These are phyloP conservation scores for Bombus superbus DNA, from an alignment of 1,140 invertebrate species.

Conservation along the genomic window DNA sequence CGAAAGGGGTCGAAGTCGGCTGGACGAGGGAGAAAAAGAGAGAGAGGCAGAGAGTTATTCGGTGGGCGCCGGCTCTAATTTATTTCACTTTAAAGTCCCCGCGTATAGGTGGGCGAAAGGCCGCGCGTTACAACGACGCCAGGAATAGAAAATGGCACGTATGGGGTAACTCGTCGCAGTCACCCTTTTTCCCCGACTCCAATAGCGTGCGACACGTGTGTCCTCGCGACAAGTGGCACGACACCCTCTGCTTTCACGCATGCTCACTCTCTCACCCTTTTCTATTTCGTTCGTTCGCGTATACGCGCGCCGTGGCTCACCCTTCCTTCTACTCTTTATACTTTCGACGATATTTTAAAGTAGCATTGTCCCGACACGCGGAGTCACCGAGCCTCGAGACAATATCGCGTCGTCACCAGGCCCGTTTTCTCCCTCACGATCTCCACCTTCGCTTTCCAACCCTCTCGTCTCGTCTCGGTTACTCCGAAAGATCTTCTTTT, in stretches of 20 bases:
- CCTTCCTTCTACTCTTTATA: constrained; percentile 71
- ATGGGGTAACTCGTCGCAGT: constrained; percentile 53
- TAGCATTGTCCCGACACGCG: constrained; percentile 74
- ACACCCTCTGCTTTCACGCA: constrained; percentile 65
- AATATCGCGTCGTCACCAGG: constrained; percentile 73
- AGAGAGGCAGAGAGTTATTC: constrained; percentile 53
- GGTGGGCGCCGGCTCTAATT: constrained; percentile 71
- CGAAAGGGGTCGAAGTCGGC: constrained; percentile 42
- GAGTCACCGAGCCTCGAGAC: constrained; percentile 74
- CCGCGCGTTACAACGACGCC: constrained; percentile 44
- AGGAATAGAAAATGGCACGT: constrained; percentile 58
- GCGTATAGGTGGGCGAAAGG: constrained; percentile 65
- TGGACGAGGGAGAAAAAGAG: neutral
- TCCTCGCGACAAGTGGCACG: constrained; percentile 79
- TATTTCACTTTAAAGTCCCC: constrained; percentile 81
- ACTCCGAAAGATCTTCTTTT: constrained; percentile 12
- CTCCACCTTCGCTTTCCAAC: neutral
- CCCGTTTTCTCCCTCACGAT: constrained; percentile 50
- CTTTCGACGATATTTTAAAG: constrained; percentile 81
- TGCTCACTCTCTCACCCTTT: constrained; percentile 39
- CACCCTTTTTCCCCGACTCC: constrained; percentile 71
- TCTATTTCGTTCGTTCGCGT: constrained; percentile 39
- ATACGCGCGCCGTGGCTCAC: neutral
- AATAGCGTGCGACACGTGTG: constrained; percentile 79
- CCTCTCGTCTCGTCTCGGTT: neutral